Conservation (phyloP, 2,888 invertebrate species). For the Diarsia mendica region DNA sequence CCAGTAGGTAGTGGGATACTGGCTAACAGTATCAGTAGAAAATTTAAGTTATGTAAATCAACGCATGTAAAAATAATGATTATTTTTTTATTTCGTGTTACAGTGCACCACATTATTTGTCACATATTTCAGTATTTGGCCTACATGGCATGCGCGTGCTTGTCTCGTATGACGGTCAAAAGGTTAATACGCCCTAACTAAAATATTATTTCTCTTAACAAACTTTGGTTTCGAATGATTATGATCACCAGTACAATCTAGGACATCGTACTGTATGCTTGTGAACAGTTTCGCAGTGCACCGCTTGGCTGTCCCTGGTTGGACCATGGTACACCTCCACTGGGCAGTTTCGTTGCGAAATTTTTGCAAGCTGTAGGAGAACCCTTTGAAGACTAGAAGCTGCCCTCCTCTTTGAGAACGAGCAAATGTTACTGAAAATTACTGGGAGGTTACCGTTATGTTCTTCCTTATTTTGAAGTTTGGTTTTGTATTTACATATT, state of each 20-base stretch:
- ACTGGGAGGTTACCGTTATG: slow-evolving; percentile 42
- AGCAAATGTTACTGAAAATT: slow-evolving; percentile 78
- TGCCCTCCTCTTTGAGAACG: slow-evolving; percentile 78
- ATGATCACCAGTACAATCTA: slow-evolving; percentile 69
- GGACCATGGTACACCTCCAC: slow-evolving; percentile 81
- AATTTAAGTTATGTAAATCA: no score
- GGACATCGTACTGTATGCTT: slow-evolving; percentile 66
- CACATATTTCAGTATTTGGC: neutral
- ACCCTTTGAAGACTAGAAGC: slow-evolving; percentile 77
- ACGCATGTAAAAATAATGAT: neutral
- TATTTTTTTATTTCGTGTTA: neutral
- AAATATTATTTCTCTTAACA: slow-evolving; percentile 68
- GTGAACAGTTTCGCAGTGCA: slow-evolving; percentile 79
- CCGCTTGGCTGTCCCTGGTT: slow-evolving; percentile 73
- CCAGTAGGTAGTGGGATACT: no score
- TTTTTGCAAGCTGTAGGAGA: slow-evolving; percentile 69
- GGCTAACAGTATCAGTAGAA: no score
- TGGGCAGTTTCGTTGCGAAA: slow-evolving; percentile 67
- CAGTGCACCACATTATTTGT: neutral
- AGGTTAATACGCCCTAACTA: slow-evolving; percentile 67
- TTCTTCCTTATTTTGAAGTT: neutral
- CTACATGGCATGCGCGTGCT: neutral
- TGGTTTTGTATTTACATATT: slow-evolving; percentile 2
- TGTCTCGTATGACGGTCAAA: neutral
- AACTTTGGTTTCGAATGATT: slow-evolving; percentile 75